Percentiles rank a stretch among this genome's conserved stretches.
Conservation (phyloP, 2,888 invertebrate species). For the Dasysyrphus tricinctus region DNA sequence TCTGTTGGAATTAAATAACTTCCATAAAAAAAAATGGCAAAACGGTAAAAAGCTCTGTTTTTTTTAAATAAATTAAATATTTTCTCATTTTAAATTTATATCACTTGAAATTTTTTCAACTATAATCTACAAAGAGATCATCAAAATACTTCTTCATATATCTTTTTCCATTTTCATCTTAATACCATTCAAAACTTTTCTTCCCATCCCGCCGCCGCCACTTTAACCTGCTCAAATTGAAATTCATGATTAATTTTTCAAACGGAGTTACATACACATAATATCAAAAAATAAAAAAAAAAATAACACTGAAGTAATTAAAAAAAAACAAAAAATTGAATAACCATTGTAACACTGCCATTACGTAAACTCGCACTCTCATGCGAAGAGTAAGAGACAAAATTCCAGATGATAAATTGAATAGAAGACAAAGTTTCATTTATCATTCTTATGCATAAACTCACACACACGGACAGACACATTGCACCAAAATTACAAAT, state of each 20-base stretch:
- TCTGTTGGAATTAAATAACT: no score
- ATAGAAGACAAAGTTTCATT: slow-evolving; percentile 73
- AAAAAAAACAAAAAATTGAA: slow-evolving; percentile 22
- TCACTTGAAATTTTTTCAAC: not conserved
- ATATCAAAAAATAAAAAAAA: slow-evolving; percentile 12
- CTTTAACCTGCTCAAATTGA: slow-evolving; percentile 24
- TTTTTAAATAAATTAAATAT: not conserved
- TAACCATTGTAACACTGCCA: slow-evolving; percentile 33
- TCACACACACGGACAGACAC: slow-evolving; percentile 30
- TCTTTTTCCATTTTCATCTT: not conserved
- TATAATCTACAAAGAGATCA: not conserved
- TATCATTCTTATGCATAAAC: slow-evolving; percentile 64
- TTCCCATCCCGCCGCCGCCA: not conserved
- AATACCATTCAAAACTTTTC: not conserved
- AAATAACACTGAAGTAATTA: slow-evolving; percentile 22
- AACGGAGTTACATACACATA: slow-evolving; percentile 20
- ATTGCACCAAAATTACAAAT: slow-evolving; percentile 74
- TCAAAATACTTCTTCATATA: not conserved
- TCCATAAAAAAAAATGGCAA: no score
- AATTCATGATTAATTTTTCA: slow-evolving; percentile 67
- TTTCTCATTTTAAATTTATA: not conserved
- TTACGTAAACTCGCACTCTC: slow-evolving; percentile 51
- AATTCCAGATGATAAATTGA: slow-evolving; percentile 70
- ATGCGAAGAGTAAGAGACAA: slow-evolving; percentile 44
- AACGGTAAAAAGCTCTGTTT: no score